Conservation (phyloP, 2,797 vertebrate species). For the Macropus fuliginosus region DNA sequence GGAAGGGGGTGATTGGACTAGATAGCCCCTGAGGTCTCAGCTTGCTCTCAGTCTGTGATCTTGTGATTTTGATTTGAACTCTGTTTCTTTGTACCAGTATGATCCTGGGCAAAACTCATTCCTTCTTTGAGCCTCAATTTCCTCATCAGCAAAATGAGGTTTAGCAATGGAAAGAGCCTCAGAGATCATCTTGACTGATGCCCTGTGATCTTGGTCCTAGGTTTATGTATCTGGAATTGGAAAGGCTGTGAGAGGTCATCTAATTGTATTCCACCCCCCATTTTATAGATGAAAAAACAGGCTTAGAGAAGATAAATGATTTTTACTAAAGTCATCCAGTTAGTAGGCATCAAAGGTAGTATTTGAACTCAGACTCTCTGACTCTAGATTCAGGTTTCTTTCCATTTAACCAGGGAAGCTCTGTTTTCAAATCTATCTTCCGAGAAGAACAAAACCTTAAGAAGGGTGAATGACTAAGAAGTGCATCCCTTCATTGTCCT, state of each 20-base stretch:
- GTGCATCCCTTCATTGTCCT: not conserved
- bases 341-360: not conserved
- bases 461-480: not conserved
- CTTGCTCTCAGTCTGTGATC: not conserved
- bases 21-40: not conserved
- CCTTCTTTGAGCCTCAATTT: not conserved
- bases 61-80: not conserved
- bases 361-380: not conserved
- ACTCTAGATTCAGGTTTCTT: not conserved
- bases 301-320: not conserved
- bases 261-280: not conserved
- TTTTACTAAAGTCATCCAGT: not conserved
- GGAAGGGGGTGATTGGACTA: not conserved
- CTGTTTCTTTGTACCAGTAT: not conserved
- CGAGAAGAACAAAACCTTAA: not conserved
- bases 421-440: not conserved
- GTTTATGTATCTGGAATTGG: not conserved
- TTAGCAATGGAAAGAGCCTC: not conserved
- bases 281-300: not conserved
- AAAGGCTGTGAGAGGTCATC: not conserved
- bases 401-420: not conserved
- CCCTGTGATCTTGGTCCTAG: not conserved
- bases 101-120: not conserved
- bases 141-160: not conserved
- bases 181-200: not conserved